Evolutionary conservation across 1,140 invertebrate species (phyloP).

Genomic region (Scaptomyza graminum): DNA sequence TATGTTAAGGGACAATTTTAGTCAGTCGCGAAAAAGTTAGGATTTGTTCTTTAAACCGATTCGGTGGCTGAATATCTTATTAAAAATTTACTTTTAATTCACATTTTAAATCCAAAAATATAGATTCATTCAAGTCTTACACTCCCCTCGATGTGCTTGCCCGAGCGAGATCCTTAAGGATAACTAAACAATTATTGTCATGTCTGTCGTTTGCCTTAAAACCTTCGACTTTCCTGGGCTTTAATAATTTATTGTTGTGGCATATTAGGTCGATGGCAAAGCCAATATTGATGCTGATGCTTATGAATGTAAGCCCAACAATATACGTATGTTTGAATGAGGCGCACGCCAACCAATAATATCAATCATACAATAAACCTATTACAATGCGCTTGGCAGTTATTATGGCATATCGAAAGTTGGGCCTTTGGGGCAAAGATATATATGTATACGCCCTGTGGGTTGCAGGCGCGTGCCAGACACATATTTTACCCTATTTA

Average conservation of each 20-base stretch:
- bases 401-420: constrained; percentile 16
- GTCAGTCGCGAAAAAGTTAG: no score
- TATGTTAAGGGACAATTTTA: no score
- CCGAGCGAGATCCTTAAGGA: constrained; percentile 10
- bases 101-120: no score
- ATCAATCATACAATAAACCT: constrained; percentile 75
- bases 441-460: background rate
- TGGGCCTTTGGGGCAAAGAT: background rate
- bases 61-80: no score
- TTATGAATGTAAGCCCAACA: constrained; percentile 26
- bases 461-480: constrained; percentile 51
- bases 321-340: background rate
- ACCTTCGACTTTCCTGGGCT: constrained; percentile 12
- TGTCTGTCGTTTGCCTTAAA: constrained; percentile 34
- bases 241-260: constrained; percentile 69
- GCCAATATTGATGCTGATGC: constrained; percentile 14
- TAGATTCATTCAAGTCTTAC: background rate
- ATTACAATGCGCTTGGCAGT: constrained; percentile 50
- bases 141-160: background rate
- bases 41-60: no score
- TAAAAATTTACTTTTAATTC: no score
- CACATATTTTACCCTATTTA: constrained; percentile 20
- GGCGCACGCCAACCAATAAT: constrained; percentile 40
- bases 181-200: constrained; percentile 63
- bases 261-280: constrained; percentile 47